Percentiles rank a stretch among this genome's conserved stretches.
These are phyloP conservation scores for Orientallactaga bullata DNA, from an alignment of 2,113 vertebrate species.

Conservation along the genomic window DNA sequence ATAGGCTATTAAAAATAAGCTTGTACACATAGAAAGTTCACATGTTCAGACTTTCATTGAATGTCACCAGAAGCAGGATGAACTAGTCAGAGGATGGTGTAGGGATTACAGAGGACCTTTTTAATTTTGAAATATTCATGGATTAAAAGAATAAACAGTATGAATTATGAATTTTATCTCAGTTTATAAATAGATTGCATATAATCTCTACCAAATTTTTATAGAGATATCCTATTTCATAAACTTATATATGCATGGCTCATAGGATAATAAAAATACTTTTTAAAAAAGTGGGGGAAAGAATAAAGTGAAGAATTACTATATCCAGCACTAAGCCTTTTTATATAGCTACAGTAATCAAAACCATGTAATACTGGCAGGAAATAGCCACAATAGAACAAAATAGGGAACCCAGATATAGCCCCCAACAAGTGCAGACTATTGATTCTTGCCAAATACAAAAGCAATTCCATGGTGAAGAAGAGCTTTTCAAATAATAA, in stretches of 20 bases:
- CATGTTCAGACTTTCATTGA: neutral
- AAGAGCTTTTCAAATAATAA: neutral
- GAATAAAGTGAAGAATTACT: neutral
- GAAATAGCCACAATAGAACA: neutral
- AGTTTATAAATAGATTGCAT: neutral
- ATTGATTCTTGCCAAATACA: neutral
- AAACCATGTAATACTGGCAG: neutral
- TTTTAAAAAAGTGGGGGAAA: neutral
- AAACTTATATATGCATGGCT: neutral
- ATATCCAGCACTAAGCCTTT: neutral
- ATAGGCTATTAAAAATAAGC: neutral
- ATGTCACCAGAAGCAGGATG: neutral
- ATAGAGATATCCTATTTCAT: neutral
- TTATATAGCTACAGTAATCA: neutral
- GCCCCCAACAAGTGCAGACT: neutral
- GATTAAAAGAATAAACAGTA: neutral
- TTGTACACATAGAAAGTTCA: neutral
- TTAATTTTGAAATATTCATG: neutral
- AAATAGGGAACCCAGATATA: too few species aligned
- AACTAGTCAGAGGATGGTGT: neutral
- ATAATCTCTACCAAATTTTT: neutral
- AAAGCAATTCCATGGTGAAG: neutral
- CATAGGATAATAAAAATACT: neutral
- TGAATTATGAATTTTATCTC: neutral
- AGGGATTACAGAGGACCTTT: neutral